Conservation (phyloP, 1,140 invertebrate genomes). For the Aporrectodea caliginosa region DNA sequence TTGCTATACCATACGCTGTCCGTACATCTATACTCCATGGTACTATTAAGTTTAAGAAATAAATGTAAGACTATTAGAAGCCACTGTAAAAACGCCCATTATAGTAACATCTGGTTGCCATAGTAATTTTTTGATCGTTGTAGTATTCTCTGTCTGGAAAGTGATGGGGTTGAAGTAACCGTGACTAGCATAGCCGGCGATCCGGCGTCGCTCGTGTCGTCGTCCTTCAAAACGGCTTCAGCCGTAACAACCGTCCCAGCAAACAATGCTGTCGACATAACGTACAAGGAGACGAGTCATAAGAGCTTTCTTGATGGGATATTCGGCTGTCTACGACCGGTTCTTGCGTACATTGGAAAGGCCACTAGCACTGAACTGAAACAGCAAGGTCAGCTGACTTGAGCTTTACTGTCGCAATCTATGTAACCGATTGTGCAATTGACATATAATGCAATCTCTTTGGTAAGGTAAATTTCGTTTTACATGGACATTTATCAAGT, state of each 20-base stretch:
- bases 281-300: neutral
- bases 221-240: neutral
- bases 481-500: too few relatives aligned
- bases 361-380: conserved; percentile 68
- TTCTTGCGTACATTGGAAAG: conserved; percentile 79
- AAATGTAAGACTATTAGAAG: too few relatives aligned
- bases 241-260: neutral
- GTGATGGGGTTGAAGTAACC: neutral
- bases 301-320: conserved; percentile 74
- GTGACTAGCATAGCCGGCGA: neutral
- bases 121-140: too few relatives aligned
- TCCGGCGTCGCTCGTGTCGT: neutral
- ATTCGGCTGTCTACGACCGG: conserved; percentile 77
- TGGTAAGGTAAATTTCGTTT: too few relatives aligned
- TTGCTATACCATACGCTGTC: too few relatives aligned
- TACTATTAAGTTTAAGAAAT: too few relatives aligned
- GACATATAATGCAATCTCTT: too few relatives aligned
- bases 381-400: conserved; percentile 50
- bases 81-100: too few relatives aligned
- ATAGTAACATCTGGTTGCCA: too few relatives aligned
- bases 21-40: too few relatives aligned
- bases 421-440: too few relatives aligned
- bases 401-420: too few relatives aligned
- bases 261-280: neutral
- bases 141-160: neutral